phyloP scores from a whole-genome alignment of 2,113 vertebrate genomes.

The Sphyrna mokarran region DNA sequence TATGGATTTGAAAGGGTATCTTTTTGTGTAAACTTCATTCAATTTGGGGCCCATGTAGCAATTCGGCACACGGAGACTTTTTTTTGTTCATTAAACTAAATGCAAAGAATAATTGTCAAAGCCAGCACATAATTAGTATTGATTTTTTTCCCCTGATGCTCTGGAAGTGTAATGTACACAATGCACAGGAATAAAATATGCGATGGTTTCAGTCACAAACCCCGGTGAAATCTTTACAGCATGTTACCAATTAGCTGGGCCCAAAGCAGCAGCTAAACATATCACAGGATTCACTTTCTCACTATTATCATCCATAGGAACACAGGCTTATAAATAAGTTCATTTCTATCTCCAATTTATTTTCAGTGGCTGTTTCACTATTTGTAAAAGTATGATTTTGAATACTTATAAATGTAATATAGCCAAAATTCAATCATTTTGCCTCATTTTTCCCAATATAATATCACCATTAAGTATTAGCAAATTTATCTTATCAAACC shows the following conservation, averaged over 20 bases:
- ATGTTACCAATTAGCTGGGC: neutral
- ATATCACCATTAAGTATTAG: neutral
- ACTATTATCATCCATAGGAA: neutral
- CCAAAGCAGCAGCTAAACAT: neutral
- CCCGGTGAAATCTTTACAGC: neutral
- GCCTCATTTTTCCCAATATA: neutral
- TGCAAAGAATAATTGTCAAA: neutral
- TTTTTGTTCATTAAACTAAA: slow-evolving; percentile 18
- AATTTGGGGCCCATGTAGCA: neutral
- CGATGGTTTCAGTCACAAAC: neutral
- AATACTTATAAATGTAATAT: neutral
- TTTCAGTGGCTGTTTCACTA: neutral
- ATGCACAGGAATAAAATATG: neutral
- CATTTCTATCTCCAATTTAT: neutral
- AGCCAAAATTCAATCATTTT: neutral
- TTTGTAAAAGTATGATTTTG: neutral
- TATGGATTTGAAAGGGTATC: neutral
- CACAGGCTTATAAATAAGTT: neutral
- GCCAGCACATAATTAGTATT: slow-evolving; percentile 5
- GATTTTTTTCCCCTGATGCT: slow-evolving; percentile 13
- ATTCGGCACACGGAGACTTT: neutral
- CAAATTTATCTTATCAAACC: neutral
- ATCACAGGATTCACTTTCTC: neutral
- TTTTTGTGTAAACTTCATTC: neutral
- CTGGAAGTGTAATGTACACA: neutral